Conservation (phyloP, 2,888 invertebrate genomes). For the Microctonus brassicae region DNA sequence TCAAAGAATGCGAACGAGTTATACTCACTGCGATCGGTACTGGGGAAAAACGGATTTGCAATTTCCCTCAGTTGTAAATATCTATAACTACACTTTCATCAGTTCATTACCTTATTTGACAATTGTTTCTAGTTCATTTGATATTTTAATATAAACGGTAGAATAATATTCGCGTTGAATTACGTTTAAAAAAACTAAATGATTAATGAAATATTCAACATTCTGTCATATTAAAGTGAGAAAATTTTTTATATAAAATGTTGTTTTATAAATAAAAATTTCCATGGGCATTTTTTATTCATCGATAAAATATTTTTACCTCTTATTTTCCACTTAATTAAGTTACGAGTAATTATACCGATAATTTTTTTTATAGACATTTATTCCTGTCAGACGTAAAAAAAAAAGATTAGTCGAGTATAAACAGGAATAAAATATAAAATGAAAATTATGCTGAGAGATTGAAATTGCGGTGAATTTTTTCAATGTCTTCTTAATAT, state of each 20-base stretch:
- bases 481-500: background rate
- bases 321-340: background rate
- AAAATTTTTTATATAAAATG: background rate
- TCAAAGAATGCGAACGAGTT: background rate
- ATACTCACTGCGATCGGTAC: background rate
- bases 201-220: background rate
- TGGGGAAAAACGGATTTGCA: constrained; percentile 17
- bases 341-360: constrained; percentile 22
- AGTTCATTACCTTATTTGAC: constrained; percentile 17
- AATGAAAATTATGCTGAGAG: background rate
- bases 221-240: background rate
- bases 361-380: too few species aligned
- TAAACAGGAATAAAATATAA: background rate
- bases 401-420: background rate
- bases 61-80: background rate
- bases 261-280: too few species aligned
- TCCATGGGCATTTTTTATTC: too few species aligned
- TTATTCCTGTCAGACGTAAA: background rate
- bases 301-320: background rate
- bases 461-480: background rate
- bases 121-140: constrained; percentile 7
- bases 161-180: background rate
- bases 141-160: constrained; percentile 1
- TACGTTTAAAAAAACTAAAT: background rate
- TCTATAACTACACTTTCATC: constrained; percentile 5